phyloP scores from a whole-genome alignment of 37 sponge, comb jelly and placozoan genomes.

The Eunapius fragilis region DNA sequence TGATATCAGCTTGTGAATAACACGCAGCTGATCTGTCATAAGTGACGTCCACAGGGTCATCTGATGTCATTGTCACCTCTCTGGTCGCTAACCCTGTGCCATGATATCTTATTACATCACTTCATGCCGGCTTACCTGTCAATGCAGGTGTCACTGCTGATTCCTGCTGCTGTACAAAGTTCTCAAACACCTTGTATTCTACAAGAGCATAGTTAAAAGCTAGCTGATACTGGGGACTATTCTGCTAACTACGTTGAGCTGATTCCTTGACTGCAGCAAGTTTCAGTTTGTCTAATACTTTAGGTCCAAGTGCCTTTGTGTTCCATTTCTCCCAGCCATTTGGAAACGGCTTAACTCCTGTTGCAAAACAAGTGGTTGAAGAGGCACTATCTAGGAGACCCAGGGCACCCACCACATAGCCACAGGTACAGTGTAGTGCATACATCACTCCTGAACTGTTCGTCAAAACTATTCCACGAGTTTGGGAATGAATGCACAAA shows the following conservation, averaged over 20 bases:
- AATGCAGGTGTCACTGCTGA: not conserved
- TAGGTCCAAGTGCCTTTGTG: slow-evolving; percentile 22
- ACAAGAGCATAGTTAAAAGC: not conserved
- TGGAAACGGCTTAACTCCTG: slow-evolving; percentile 57
- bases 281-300: not conserved
- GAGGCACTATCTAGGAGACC: not conserved
- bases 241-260: not conserved
- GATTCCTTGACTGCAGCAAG: not conserved
- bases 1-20: not conserved
- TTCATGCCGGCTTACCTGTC: not conserved
- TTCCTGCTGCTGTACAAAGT: not conserved
- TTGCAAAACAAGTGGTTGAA: not conserved
- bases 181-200: not conserved
- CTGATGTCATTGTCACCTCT: not conserved
- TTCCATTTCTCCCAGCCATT: slow-evolving; percentile 70
- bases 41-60: not conserved
- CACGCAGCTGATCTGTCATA: too few relatives aligned
- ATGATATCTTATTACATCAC: not conserved
- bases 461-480: slow-evolving; percentile 90
- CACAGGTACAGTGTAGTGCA: slow-evolving; percentile 71
- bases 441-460: slow-evolving; percentile 69
- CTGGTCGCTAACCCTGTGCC: not conserved
- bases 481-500: slow-evolving; percentile 81
- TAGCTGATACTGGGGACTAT: not conserved
- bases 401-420: slow-evolving; percentile 51